Evolutionary conservation across 2,797 vertebrate genomes (phyloP), one percentile per base, ranked within the genome.

Genomic region (Melanotaenia pygmaea): DNA sequence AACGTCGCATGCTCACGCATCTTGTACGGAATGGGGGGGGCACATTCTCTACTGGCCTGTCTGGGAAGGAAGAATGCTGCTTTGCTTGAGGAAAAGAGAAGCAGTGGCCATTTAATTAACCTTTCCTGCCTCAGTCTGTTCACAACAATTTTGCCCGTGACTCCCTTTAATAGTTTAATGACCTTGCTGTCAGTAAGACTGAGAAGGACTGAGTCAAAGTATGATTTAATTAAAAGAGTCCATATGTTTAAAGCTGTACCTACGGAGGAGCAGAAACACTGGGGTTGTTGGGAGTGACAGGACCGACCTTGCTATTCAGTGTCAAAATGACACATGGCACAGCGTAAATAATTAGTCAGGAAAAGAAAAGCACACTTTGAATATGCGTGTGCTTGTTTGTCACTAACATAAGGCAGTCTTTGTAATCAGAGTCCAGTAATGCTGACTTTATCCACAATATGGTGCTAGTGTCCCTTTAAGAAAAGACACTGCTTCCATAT

Each of bases 81-180:
- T 88, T 92, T 89, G 92, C 92, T 93, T 65, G 82, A 87, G 90
- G 92, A 91, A 92, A 93, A 86, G 86, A 93, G 89, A 90, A 76
- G 92, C 88, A 93, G 91, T 92, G 85, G 89, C 84, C 88, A 90
- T 92, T 95, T 94, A 95, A 95, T 95, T 95, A 94, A 95, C 94
- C 94, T 94, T 86, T 87, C 88, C 86, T 87, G 92, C 91, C 87
- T 92, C 89, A 92, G 88, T 94, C 92, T 92, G 91, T 92, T 91
- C 90, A 80, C 89, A 91, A 94, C 92, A 92, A 88, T 94, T 92
- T 94, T 93, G 88, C 88, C 82, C 71, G 85, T 87, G 91, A 93
- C 93, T 94, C 86, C 77, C 84, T 92, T 94, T 94, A 94, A 94
- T 94, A 92, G 91, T 94, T 93, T 91, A 94, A 94, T 88, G 93